Evolutionary conservation across 2,888 invertebrate genomes (phyloP), one percentile per base, ranked within the genome.

Genomic region (Ennomos erosarius): DNA sequence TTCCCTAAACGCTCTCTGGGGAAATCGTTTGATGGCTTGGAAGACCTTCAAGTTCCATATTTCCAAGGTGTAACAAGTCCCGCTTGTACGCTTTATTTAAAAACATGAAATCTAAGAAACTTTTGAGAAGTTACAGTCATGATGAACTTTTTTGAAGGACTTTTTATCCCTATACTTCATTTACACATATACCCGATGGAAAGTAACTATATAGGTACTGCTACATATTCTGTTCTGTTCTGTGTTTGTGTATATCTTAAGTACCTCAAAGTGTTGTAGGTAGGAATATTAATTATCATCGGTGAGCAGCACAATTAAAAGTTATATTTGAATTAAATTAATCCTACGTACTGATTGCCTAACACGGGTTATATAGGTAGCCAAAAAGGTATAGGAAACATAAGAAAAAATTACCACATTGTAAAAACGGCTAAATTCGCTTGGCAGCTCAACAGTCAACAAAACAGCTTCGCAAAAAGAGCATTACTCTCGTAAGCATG

Each of bases 401-500:
- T 6, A 6, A 6, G 26, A 26, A 26, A 26, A 26, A 26, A 26
- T 4, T 26, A 26, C 26, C 26, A 26, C 6, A n/a, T 10, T 1
- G 4, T 42, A 11, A 33, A 8, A 34, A 10, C 1, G 45, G 13
- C 35, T 10, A 46, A 44, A 35, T 13, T 10, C 12, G 13, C 46
- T 46, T 46, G 46, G 36, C 34, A n/a, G 43, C 35, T 46, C 11
- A 10, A 44, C 8, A 47, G 26, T 37, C 37, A 1, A 47, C 10
- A 35, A 16, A 26, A 13, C 12, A 10, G 46, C 26, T 16, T 33
- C 9, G 40, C 26, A 6, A 43, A 26, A 43, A 33, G n/a, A 13
- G 10, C 13, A n/a, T 9, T 45, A 37, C 13, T 26, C 8, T 37
- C 67, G 62, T 78, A 73, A 78, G 79, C 73, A 78, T 70, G 70